Percentiles rank a stretch among this genome's conserved stretches.
These are phyloP conservation scores for Gracilinanus agilis DNA, from an alignment of 2,113 vertebrate genomes.

Conservation along the genomic window DNA sequence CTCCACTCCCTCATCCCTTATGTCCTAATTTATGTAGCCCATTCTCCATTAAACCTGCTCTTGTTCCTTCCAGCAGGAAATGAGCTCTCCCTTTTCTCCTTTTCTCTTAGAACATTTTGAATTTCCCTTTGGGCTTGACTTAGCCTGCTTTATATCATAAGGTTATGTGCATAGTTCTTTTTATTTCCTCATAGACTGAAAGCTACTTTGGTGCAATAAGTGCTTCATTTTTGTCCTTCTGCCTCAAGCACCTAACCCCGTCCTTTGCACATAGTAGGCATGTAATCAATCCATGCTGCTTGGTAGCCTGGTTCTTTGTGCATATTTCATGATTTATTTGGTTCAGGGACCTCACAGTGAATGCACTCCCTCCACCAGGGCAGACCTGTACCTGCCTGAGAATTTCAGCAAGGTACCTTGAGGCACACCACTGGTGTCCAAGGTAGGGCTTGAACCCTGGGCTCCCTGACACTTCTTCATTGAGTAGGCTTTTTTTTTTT, in stretches of 20 bases:
- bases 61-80: not conserved
- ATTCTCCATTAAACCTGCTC: not conserved
- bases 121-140: not conserved
- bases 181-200: not conserved
- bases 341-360: not conserved
- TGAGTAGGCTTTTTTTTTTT: not conserved
- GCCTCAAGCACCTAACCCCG: not conserved
- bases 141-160: not conserved
- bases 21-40: not conserved
- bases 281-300: not conserved
- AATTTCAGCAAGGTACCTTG: not conserved
- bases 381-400: not conserved
- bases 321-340: not conserved
- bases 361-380: not conserved
- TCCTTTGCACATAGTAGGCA: not conserved
- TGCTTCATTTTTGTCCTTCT: not conserved
- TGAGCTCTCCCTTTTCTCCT: not conserved
- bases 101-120: not conserved
- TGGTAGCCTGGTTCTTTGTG: not conserved
- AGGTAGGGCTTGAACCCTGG: not conserved
- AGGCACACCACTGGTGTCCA: not conserved
- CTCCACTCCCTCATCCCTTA: not conserved
- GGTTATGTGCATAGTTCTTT: not conserved
- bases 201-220: not conserved
- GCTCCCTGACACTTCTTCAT: not conserved